Evolutionary conservation across 2,888 invertebrate genomes (phyloP).

Genomic region (Tinea trinotella): DNA sequence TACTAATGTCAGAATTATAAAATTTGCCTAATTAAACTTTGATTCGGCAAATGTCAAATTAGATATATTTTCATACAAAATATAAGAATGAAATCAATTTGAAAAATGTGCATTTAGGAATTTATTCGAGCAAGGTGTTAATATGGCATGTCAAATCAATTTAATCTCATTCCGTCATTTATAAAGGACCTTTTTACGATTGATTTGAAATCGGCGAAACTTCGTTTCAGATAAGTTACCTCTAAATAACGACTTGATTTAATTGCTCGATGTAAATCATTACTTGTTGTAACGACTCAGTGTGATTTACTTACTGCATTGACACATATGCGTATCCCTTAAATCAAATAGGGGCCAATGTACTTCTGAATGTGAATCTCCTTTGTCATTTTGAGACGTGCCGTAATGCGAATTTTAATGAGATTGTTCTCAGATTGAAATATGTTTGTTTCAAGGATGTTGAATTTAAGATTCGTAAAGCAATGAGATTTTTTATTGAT

Average conservation of each 20-base stretch:
- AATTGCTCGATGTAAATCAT: conserved; percentile 69
- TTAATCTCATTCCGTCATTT: conserved; percentile 49
- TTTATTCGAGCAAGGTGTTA: too few species aligned
- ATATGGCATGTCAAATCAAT: conserved; percentile 52
- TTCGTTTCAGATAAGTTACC: conserved; percentile 33
- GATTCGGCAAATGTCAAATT: too few species aligned
- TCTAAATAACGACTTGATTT: conserved; percentile 52
- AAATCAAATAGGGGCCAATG: conserved; percentile 29
- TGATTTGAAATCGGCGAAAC: conserved; percentile 27
- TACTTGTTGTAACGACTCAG: conserved; percentile 51
- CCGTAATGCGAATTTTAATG: conserved; percentile 61
- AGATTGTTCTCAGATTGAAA: conserved; percentile 46
- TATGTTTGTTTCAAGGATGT: conserved; percentile 25
- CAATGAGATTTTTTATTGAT: background rate
- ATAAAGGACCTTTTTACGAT: conserved; percentile 27
- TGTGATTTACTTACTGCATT: conserved; percentile 66
- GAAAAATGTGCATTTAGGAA: too few species aligned
- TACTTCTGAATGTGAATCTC: conserved; percentile 36
- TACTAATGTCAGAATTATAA: too few species aligned
- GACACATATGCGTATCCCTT: conserved; percentile 44
- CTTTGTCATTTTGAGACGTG: conserved; percentile 49
- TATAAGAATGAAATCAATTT: too few species aligned
- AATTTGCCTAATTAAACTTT: too few species aligned
- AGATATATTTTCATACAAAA: too few species aligned
- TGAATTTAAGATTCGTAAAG: background rate